These are phyloP conservation scores for Heterochromis multidens DNA, from an alignment of 2,113 vertebrate genomes.

Conservation along the genomic window DNA sequence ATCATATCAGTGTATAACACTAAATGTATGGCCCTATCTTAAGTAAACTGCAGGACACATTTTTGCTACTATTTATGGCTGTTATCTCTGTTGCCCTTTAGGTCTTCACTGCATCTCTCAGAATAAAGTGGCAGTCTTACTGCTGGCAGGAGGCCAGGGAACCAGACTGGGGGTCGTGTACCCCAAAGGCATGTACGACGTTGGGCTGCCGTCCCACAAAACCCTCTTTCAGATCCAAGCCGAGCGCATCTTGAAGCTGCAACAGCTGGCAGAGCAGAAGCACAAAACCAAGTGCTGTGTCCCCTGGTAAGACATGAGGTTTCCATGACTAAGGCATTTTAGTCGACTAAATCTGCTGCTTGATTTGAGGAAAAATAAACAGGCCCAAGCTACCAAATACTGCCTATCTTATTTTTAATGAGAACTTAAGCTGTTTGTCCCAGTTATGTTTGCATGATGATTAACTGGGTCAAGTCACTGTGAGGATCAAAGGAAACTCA, in stretches of 20 bases:
- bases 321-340: not conserved
- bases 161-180: conserved; percentile 91
- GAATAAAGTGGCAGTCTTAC: conserved; percentile 86
- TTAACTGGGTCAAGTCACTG: conserved; percentile 11
- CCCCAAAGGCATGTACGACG: conserved; percentile 97
- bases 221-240: conserved; percentile 98
- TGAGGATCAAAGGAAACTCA: not conserved
- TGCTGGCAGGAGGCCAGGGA: conserved; percentile 93
- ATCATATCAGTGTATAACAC: not conserved
- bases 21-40: not conserved
- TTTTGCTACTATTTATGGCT: not conserved
- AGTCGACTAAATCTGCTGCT: not conserved
- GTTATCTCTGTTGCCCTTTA: conserved; percentile 44
- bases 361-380: not conserved
- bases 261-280: conserved; percentile 82
- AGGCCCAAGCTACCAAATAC: not conserved
- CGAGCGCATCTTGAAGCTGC: conserved; percentile 88
- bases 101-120: conserved; percentile 83
- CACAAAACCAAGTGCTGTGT: conserved; percentile 80
- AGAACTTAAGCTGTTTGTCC: not conserved
- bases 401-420: not conserved
- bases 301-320: conserved; percentile 83
- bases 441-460: not conserved
- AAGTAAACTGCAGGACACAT: not conserved
- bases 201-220: conserved; percentile 91